Conservation (phyloP, 2,113 vertebrate genomes). For the Lynx canadensis region DNA sequence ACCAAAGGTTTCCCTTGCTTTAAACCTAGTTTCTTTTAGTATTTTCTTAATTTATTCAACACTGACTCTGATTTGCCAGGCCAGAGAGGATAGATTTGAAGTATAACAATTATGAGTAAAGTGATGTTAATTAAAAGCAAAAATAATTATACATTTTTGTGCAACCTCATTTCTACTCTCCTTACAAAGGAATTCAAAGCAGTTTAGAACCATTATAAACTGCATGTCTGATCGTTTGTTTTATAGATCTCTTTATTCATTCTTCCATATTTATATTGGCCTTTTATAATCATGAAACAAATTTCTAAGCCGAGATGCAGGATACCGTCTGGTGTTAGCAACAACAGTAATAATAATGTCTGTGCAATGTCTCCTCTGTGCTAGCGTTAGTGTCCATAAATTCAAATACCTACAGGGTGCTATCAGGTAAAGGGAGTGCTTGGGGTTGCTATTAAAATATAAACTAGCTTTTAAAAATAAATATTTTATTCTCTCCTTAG, state of each 20-base stretch:
- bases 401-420: background rate
- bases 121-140: slow-evolving; percentile 9
- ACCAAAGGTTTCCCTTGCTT: background rate
- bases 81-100: slow-evolving; percentile 27
- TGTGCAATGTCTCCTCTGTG: background rate
- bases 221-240: background rate
- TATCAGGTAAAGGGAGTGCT: background rate
- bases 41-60: slow-evolving; percentile 10
- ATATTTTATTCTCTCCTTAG: background rate
- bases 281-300: background rate
- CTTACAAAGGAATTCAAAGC: background rate
- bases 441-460: background rate
- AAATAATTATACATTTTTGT: slow-evolving; percentile 19
- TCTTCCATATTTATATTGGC: background rate
- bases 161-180: background rate
- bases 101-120: background rate
- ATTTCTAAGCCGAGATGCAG: background rate
- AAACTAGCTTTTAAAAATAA: background rate
- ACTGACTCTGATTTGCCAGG: background rate
- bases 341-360: background rate
- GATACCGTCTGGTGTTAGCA: background rate
- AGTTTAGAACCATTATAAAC: background rate
- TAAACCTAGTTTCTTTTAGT: background rate
- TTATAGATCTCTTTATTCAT: background rate
- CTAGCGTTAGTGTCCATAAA: background rate